Percentiles rank a stretch among this genome's conserved stretches.
phyloP scores from a whole-genome alignment of 2,797 vertebrate genomes.

The Nothura maculosa region DNA sequence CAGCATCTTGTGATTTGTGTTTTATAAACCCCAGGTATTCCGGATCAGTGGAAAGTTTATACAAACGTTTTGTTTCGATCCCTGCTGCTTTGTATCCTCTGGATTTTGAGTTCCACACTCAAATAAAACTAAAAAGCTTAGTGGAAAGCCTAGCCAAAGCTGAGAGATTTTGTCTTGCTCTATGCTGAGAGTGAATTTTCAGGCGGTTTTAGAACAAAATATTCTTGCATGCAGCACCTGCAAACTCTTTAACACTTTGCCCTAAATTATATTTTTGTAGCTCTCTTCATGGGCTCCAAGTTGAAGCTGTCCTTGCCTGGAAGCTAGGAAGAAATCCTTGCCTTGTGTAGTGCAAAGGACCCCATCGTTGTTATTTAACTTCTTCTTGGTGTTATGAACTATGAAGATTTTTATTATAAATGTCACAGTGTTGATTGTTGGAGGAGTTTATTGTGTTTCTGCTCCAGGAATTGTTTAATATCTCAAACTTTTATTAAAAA shows the following conservation, averaged over 20 bases:
- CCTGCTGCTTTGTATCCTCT: background rate
- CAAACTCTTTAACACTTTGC: background rate
- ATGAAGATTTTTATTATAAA: background rate
- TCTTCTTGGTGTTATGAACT: background rate
- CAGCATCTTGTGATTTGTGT: background rate
- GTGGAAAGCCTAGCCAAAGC: background rate
- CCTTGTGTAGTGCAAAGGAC: background rate
- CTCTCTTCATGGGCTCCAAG: background rate
- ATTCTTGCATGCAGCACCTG: background rate
- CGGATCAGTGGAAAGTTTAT: background rate
- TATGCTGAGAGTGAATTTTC: background rate
- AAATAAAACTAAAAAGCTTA: background rate
- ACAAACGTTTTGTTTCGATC: background rate
- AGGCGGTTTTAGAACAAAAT: background rate
- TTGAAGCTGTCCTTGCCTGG: background rate
- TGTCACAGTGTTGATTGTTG: background rate
- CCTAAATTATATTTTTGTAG: background rate
- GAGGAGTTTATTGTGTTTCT: background rate
- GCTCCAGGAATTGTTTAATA: background rate
- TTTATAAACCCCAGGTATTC: background rate
- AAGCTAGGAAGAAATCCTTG: background rate
- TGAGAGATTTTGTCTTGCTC: background rate
- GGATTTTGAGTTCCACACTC: background rate
- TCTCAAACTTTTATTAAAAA: background rate
- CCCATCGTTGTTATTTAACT: background rate